Percentiles rank a stretch among this genome's conserved stretches.
Conservation (phyloP, 2,797 vertebrate genomes). For the Hemitrygon akajei region DNA sequence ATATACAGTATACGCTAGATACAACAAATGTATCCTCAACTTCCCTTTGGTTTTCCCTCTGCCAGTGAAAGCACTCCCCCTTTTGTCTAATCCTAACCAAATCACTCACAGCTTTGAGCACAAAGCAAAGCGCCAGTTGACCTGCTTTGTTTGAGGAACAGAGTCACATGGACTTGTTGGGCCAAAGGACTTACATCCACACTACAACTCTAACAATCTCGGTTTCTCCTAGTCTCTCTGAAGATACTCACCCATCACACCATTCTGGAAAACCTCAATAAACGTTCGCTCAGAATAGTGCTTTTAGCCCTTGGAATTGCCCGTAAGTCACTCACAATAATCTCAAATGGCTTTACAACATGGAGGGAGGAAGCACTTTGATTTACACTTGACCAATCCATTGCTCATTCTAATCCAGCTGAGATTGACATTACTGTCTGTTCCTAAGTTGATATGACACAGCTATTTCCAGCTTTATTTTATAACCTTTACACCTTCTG, state of each 20-base stretch:
- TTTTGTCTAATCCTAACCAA: background rate
- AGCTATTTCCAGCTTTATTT: background rate
- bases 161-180: too few species aligned
- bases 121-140: background rate
- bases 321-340: background rate
- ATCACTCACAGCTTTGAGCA: background rate
- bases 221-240: background rate
- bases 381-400: background rate
- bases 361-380: background rate
- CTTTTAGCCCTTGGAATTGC: background rate
- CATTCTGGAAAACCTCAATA: background rate
- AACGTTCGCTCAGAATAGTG: background rate
- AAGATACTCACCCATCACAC: background rate
- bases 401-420: background rate
- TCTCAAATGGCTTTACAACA: background rate
- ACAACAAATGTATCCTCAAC: background rate
- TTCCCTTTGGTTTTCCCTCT: background rate
- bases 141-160: background rate
- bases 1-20: background rate
- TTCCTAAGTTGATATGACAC: background rate
- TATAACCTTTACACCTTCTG: background rate
- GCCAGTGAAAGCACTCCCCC: background rate
- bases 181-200: too few species aligned
- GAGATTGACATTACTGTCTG: background rate
- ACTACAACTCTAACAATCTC: background rate